These are phyloP conservation scores for Nephila pilipes DNA, from an alignment of 1,140 invertebrate genomes.

Conservation along the genomic window DNA sequence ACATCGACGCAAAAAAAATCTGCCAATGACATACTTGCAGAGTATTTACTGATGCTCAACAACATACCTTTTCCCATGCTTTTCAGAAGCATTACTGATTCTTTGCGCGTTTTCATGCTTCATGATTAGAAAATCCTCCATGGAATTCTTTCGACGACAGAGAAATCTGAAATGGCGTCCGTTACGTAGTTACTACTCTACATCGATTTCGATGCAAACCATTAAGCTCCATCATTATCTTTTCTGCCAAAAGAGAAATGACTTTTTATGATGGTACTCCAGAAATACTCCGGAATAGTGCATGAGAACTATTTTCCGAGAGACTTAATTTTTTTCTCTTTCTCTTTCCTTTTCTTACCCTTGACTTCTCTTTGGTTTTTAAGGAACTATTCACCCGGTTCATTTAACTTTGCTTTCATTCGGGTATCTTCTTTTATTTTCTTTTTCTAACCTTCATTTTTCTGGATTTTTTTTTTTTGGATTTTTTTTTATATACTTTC, in stretches of 20 bases:
- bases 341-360: conserved; percentile 7
- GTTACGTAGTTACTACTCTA: conserved; percentile 43
- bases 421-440: conserved; percentile 6
- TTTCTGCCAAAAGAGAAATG: conserved; percentile 68
- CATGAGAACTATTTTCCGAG: conserved; percentile 69
- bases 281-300: conserved; percentile 52
- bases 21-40: not conserved
- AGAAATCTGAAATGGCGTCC: conserved; percentile 32
- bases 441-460: conserved; percentile 8
- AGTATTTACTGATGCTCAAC: not conserved
- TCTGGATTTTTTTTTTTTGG: not conserved
- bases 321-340: conserved; percentile 50
- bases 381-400: conserved; percentile 72
- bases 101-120: conserved; percentile 36
- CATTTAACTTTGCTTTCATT: conserved; percentile 75
- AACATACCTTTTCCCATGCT: not conserved
- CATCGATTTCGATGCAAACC: conserved; percentile 74
- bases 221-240: conserved; percentile 76
- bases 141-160: conserved; percentile 20
- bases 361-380: conserved; percentile 48
- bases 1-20: not conserved
- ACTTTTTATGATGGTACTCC: conserved; percentile 72
- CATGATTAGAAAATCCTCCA: conserved; percentile 45
- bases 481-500: conserved; percentile 8
- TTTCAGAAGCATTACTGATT: conserved; percentile 17